A percentile compares a stretch with the other conserved stretches of the same genome.
These are phyloP conservation scores for Akabosia matsudoensis DNA, from an alignment of 1,140 invertebrate species.

Conservation along the genomic window DNA sequence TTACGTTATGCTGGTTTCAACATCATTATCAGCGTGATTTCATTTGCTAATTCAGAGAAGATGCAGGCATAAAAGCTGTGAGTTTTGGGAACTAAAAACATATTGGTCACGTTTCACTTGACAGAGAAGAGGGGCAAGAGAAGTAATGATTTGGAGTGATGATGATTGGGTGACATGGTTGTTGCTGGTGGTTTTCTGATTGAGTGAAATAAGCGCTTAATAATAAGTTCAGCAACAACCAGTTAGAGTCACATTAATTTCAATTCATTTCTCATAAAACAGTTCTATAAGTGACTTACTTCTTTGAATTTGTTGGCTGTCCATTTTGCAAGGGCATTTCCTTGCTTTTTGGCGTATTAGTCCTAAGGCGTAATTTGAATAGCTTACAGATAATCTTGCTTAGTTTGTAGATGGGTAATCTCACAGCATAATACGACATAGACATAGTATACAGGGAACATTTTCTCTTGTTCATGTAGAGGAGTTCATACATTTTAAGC, in stretches of 20 bases:
- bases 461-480: too few relatives aligned
- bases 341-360: too few relatives aligned
- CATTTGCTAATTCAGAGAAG: slow-evolving; percentile 21
- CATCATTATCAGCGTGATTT: slow-evolving; percentile 22
- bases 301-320: neutral
- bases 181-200: neutral
- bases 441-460: too few relatives aligned
- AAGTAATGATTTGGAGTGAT: neutral
- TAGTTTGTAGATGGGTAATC: too few relatives aligned
- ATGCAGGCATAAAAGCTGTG: neutral
- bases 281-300: slow-evolving; percentile 3
- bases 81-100: too few relatives aligned
- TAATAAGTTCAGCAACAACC: neutral
- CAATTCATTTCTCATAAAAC: slow-evolving; percentile 4
- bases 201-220: neutral
- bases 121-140: neutral
- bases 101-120: too few relatives aligned
- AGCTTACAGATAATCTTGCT: too few relatives aligned
- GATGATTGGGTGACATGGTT: neutral
- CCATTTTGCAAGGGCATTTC: too few relatives aligned
- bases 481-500: too few relatives aligned
- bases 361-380: too few relatives aligned
- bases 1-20: slow-evolving; percentile 8
- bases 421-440: too few relatives aligned
- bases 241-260: slow-evolving; percentile 13